Evolutionary conservation across 2,888 invertebrate species (phyloP), one percentile per base, ranked within the genome.

Genomic region (Calameuta filiformis): DNA sequence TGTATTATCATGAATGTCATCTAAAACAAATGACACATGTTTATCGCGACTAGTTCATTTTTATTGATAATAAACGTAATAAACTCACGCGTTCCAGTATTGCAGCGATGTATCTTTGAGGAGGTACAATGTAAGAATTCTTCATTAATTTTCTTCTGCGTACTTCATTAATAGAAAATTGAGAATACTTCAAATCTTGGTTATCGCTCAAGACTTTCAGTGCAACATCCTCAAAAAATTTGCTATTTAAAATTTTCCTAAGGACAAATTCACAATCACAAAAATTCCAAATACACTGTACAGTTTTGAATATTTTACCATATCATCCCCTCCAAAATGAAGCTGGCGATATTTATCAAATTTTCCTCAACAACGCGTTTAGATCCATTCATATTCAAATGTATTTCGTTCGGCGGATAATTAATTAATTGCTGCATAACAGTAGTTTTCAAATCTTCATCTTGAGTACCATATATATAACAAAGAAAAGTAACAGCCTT

Each of bases 231-330:
- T 83, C 78, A 79, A 92, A 91, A 33, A 82, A 68, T 35, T 86
- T 83, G 76, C 89, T 89, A 40, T 90, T 90, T 23, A 92, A 68
- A 33, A 90, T 90, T 77, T 92, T 89, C 84, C 92, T 93, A 77
- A 82, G 88, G 88, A 73, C 15, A 73, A 76, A 33, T 69, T 68
- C 69, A 69, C 12, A 15, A n/a, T 68, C 35, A 37, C 31, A 74
- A 77, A 35, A n/a, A 56, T 77, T 37, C n/a, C 68, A 73, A 30
- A 33, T 75, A 76, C 35, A 34, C 74, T 69, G 11, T n/a, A n/a
- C 56, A 73, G 68, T 71, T 34, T 33, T 11, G 78, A 75, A 37
- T 79, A 37, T 3, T 76, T 86, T 86, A 91, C 91, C 89, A 89
- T 76, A 90, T 81, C 75, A 90, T 78, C 34, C 87, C 85, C 81